phyloP scores from a whole-genome alignment of 2,113 vertebrate species.

The Vidua macroura region DNA sequence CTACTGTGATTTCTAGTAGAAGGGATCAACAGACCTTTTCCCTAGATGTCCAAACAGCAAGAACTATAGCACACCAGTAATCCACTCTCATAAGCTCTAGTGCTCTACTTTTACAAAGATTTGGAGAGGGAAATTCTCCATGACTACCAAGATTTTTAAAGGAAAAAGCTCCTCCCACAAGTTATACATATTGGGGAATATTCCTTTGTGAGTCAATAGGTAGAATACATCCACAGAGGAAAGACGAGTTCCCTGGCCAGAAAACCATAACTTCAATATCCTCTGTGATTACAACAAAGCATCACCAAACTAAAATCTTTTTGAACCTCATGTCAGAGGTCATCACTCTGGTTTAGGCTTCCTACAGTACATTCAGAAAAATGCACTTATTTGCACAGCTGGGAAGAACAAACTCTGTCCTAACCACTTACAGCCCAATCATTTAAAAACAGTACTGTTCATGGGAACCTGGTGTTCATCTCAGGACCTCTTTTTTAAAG shows the following conservation, averaged over 20 bases:
- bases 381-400: background rate
- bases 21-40: background rate
- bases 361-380: background rate
- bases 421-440: background rate
- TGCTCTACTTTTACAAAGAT: background rate
- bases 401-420: background rate
- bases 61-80: background rate
- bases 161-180: background rate
- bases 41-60: background rate
- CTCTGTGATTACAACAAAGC: background rate
- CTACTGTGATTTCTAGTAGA: background rate
- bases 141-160: background rate
- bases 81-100: background rate
- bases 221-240: background rate
- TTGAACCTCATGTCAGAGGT: background rate
- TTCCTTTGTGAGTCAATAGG: background rate
- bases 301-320: background rate
- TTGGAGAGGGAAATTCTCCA: background rate
- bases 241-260: background rate
- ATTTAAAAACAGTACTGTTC: background rate
- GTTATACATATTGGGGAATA: background rate
- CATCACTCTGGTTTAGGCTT: background rate
- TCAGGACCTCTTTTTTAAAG: background rate
- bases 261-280: background rate
- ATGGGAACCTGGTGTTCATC: background rate